A percentile compares a stretch with the other conserved stretches of the same genome.
Evolutionary conservation across 2,797 vertebrate genomes (phyloP).

Genomic region (Lophius americanus): DNA sequence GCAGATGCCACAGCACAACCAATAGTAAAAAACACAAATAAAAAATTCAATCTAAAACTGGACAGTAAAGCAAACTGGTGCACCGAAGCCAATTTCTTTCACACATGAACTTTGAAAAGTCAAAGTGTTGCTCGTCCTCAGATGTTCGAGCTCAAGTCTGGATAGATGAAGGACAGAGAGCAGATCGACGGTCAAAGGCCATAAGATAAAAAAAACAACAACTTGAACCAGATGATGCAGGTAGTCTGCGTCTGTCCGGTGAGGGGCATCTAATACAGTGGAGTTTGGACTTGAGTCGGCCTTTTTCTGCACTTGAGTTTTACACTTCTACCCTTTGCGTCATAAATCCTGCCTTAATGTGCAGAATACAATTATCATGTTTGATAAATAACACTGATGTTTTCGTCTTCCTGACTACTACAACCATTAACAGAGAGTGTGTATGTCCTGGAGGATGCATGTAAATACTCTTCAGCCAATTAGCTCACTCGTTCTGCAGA

Average conservation of each 20-base stretch:
- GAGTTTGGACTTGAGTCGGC: conserved; percentile 38
- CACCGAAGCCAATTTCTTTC: neutral
- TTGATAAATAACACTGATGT: conserved; percentile 8
- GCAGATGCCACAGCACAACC: conserved; percentile 28
- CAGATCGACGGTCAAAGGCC: conserved; percentile 2
- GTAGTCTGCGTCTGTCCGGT: conserved; percentile 1
- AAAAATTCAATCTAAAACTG: conserved; percentile 3
- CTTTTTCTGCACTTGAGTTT: conserved; percentile 16
- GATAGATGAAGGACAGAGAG: conserved; percentile 20
- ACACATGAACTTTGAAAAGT: neutral
- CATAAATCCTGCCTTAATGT: neutral
- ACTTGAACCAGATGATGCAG: conserved; percentile 10
- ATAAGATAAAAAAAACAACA: neutral
- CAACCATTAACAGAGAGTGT: neutral
- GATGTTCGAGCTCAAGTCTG: neutral
- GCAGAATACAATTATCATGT: conserved; percentile 2
- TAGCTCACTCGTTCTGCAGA: conserved; percentile 16
- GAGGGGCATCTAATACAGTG: conserved; percentile 1
- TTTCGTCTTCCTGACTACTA: neutral
- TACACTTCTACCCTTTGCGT: conserved; percentile 2
- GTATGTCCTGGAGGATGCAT: neutral
- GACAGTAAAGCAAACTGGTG: neutral
- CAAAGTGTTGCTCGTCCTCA: neutral
- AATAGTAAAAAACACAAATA: conserved; percentile 3
- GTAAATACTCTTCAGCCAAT: conserved; percentile 24